Percentiles rank a stretch among this genome's conserved stretches.
Conservation (phyloP, 2,888 invertebrate species). For the Chrysodeixis includens region DNA sequence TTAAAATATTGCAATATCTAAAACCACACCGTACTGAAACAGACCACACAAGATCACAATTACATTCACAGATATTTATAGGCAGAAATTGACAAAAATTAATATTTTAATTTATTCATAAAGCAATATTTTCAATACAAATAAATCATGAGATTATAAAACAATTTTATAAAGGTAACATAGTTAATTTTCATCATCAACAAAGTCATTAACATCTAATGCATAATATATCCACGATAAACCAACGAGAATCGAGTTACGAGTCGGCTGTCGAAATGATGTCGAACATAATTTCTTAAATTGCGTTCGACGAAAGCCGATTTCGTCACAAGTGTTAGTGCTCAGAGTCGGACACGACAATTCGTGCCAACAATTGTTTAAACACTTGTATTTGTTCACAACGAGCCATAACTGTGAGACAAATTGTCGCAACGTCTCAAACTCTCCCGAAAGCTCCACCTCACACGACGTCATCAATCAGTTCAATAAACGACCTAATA, state of each 20-base stretch:
- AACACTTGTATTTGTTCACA: slow-evolving; percentile 53
- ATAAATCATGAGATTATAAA: slow-evolving; percentile 27
- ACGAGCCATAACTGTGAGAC: slow-evolving; percentile 43
- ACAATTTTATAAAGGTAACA: slow-evolving; percentile 21
- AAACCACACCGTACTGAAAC: background rate
- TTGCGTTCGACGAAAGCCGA: slow-evolving; percentile 72
- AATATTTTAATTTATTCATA: slow-evolving; percentile 7
- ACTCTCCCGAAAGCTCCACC: slow-evolving; percentile 23
- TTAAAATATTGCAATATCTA: background rate
- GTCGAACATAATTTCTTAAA: slow-evolving; percentile 73
- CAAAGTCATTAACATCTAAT: slow-evolving; percentile 61
- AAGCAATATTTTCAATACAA: slow-evolving; percentile 10
- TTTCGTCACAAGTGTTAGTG: slow-evolving; percentile 69
- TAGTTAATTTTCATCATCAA: slow-evolving; percentile 46
- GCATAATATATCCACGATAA: slow-evolving; percentile 62
- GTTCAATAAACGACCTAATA: background rate
- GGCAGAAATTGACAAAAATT: background rate
- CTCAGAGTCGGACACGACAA: slow-evolving; percentile 64
- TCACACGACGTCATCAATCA: background rate
- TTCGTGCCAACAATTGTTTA: slow-evolving; percentile 63
- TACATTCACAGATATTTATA: background rate
- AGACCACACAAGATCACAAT: background rate
- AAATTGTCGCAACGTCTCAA: slow-evolving; percentile 34
- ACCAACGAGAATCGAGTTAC: slow-evolving; percentile 59
- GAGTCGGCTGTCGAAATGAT: slow-evolving; percentile 68